Percentiles rank a stretch among this genome's conserved stretches.
phyloP scores from a whole-genome alignment of 2,797 vertebrate genomes.

The Ispidina picta region DNA sequence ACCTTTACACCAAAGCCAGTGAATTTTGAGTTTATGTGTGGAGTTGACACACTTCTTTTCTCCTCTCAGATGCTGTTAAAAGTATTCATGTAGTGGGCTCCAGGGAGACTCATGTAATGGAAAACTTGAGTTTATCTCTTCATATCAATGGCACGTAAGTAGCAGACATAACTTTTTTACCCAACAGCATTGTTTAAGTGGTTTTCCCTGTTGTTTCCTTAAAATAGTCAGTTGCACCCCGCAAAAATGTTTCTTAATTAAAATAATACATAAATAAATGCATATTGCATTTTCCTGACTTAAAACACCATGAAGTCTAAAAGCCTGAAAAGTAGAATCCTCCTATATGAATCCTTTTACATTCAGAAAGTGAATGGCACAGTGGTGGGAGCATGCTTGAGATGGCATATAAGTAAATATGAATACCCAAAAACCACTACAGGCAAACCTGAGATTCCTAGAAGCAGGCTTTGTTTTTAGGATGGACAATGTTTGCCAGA shows the following conservation, averaged over 20 bases:
- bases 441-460: not conserved
- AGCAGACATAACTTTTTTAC: not conserved
- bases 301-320: not conserved
- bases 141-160: slow-evolving; percentile 89
- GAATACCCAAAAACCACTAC: not conserved
- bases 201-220: not conserved
- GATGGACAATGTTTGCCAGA: not conserved
- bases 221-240: not conserved
- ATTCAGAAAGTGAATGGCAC: not conserved
- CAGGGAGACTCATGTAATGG: slow-evolving; percentile 78
- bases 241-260: not conserved
- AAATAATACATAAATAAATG: not conserved
- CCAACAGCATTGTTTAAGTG: not conserved
- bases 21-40: not conserved
- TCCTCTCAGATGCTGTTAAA: slow-evolving; percentile 83
- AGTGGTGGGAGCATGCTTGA: not conserved
- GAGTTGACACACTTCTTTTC: not conserved
- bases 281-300: not conserved
- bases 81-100: slow-evolving; percentile 82
- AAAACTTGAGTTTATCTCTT: slow-evolving; percentile 80
- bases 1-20: not conserved
- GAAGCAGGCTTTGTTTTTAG: not conserved
- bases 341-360: not conserved
- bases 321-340: not conserved
- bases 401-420: not conserved